phyloP scores from a whole-genome alignment of 1,140 invertebrate genomes.

The Drosophila saltans region DNA sequence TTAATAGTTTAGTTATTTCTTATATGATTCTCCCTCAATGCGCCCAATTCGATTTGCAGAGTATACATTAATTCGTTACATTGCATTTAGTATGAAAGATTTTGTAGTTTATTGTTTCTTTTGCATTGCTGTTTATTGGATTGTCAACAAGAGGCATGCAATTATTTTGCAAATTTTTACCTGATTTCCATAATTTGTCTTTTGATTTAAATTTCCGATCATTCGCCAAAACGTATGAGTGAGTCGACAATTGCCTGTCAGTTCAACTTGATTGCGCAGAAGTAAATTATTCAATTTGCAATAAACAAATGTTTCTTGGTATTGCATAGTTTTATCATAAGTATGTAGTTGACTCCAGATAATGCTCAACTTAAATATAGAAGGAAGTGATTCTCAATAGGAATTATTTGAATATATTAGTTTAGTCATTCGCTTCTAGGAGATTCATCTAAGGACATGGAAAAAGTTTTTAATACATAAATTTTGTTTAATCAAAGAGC shows the following conservation, averaged over 20 bases:
- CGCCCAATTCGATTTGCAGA: neutral
- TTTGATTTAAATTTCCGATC: conserved; percentile 41
- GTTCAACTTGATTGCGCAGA: conserved; percentile 64
- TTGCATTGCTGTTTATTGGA: conserved; percentile 43
- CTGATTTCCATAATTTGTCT: conserved; percentile 54
- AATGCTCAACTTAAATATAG: neutral
- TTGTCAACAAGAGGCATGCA: conserved; percentile 66
- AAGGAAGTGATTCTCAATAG: conserved; percentile 31
- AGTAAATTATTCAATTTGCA: conserved; percentile 41
- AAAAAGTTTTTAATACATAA: conserved; percentile 4
- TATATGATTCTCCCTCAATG: too few relatives aligned
- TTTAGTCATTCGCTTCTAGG: neutral
- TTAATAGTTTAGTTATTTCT: too few relatives aligned
- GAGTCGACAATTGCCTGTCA: conserved; percentile 42
- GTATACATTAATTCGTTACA: conserved; percentile 20
- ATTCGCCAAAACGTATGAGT: conserved; percentile 57
- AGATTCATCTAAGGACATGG: conserved; percentile 3
- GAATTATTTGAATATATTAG: neutral
- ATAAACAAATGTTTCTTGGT: conserved; percentile 4
- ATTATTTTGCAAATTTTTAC: conserved; percentile 37
- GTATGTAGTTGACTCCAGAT: conserved; percentile 11
- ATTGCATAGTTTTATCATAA: conserved; percentile 50
- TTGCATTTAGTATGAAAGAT: conserved; percentile 26
- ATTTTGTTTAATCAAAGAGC: neutral
- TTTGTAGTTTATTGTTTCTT: conserved; percentile 24